Conservation (phyloP, 2,797 vertebrate genomes). For the Eutrigla gurnardus region DNA sequence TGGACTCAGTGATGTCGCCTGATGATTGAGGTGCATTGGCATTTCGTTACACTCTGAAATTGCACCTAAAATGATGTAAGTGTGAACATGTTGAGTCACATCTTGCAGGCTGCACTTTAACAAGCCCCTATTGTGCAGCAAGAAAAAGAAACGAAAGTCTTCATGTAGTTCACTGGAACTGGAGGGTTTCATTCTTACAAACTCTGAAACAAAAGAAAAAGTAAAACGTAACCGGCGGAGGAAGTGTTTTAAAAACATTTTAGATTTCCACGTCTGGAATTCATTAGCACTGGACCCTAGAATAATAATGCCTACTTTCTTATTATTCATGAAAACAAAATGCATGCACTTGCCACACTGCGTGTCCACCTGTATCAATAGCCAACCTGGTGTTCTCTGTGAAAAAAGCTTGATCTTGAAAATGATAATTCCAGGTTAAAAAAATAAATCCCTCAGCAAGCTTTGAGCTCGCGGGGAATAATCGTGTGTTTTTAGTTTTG, state of each 20-base stretch:
- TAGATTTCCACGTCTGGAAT: constrained; percentile 30
- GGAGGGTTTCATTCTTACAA: constrained; percentile 42
- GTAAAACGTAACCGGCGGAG: constrained; percentile 2
- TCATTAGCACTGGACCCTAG: constrained; percentile 1
- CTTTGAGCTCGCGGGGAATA: constrained; percentile 52
- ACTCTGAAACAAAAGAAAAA: constrained; percentile 30
- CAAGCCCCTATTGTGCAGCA: background rate
- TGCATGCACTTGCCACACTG: constrained; percentile 5
- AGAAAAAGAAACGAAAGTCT: constrained; percentile 1
- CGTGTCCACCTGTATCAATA: constrained; percentile 71
- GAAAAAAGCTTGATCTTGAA: constrained; percentile 52
- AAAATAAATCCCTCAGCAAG: constrained; percentile 48
- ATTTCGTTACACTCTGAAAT: constrained; percentile 1
- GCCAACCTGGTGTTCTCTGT: constrained; percentile 1
- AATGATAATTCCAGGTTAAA: constrained; percentile 57
- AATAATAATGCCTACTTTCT: constrained; percentile 44
- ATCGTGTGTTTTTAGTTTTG: constrained; percentile 65
- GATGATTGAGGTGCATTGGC: background rate
- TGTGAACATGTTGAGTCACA: constrained; percentile 12
- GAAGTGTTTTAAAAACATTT: constrained; percentile 30
- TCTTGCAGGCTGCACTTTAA: constrained; percentile 21
- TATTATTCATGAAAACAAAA: constrained; percentile 42
- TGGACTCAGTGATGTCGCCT: background rate
- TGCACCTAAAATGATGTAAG: background rate
- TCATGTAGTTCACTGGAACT: background rate